phyloP scores from a whole-genome alignment of 53 echinoderm and acorn worm genomes.

The Henricia sp. region DNA sequence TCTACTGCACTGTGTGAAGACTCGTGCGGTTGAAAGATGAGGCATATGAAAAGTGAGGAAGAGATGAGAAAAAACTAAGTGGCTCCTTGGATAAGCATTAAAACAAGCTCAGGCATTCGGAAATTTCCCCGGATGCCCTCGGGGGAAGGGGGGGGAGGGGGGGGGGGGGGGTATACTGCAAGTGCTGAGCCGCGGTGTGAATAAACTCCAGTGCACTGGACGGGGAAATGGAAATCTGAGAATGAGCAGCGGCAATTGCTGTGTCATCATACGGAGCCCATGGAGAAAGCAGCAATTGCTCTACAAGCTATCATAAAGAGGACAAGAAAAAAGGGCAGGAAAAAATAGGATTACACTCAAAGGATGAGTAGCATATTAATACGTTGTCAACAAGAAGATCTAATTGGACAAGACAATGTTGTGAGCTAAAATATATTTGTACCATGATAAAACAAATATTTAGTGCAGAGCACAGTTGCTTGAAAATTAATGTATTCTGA shows the following conservation, averaged over 20 bases:
- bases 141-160: no score
- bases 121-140: conserved; percentile 29
- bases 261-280: conserved; percentile 6
- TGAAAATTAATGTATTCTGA: no score
- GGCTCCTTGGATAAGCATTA: not conserved
- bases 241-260: conserved; percentile 14
- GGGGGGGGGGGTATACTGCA: no score
- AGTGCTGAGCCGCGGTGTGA: conserved; percentile 23
- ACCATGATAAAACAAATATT: no score
- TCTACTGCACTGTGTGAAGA: no score
- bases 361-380: no score
- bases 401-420: no score
- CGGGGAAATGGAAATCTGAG: conserved; percentile 35
- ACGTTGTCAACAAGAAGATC: no score
- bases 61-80: no score
- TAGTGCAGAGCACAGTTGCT: no score
- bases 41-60: not conserved
- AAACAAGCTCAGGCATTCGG: conserved; percentile 11
- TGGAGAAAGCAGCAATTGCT: conserved; percentile 7
- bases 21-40: no score
- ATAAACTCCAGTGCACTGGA: conserved; percentile 38
- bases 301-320: not conserved
- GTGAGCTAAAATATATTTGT: no score
- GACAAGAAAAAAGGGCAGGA: not conserved
- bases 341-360: not conserved